A percentile compares a stretch with the other conserved stretches of the same genome.
Conservation (phyloP, 2,888 invertebrate species). For the Deilephila porcellus region DNA sequence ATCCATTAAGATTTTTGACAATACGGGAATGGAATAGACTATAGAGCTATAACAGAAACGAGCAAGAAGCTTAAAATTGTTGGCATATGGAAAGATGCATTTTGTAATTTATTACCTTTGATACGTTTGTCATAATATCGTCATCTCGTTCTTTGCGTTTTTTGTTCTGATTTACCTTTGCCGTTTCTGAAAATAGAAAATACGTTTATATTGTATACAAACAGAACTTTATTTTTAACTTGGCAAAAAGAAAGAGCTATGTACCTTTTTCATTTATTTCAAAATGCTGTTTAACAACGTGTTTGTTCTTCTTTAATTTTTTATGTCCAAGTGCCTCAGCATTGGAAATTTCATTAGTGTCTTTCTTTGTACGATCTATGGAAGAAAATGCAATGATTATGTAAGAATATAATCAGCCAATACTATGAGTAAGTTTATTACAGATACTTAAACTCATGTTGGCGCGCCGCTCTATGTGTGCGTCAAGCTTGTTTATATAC, state of each 20-base stretch:
- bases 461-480: too few species aligned
- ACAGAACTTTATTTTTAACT: too few species aligned
- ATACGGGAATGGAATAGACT: neutral
- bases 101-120: conserved; percentile 13
- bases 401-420: neutral
- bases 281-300: neutral
- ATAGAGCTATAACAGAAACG: neutral
- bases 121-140: conserved; percentile 46
- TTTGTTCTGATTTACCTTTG: conserved; percentile 50
- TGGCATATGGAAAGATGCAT: neutral
- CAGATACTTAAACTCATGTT: too few species aligned
- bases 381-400: neutral
- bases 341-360: neutral
- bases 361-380: neutral
- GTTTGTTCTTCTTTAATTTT: conserved; percentile 1
- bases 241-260: too few species aligned
- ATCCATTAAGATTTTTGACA: neutral
- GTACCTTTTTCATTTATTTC: neutral
- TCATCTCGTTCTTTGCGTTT: conserved; percentile 71
- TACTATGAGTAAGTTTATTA: too few species aligned
- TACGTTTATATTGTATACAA: neutral
- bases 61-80: too few species aligned
- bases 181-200: conserved; percentile 40
- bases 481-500: too few species aligned
- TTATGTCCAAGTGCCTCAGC: neutral